Percentiles rank a stretch among this genome's conserved stretches.
Evolutionary conservation across 1,140 invertebrate genomes (phyloP).

Genomic region (Apis mellifera): DNA sequence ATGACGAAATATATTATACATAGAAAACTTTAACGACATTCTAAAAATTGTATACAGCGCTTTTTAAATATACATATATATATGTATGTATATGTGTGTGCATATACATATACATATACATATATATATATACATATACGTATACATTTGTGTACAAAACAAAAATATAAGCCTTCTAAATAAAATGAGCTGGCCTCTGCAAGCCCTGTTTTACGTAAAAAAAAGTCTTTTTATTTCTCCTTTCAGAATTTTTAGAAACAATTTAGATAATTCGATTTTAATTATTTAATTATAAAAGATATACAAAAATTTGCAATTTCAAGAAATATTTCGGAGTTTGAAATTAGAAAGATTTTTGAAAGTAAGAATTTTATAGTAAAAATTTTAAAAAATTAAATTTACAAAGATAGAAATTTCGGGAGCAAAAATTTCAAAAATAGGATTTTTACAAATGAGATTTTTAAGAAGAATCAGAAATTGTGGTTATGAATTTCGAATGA

Average conservation of each 20-base stretch:
- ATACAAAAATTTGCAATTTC: no score
- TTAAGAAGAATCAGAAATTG: no score
- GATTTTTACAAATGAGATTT: no score
- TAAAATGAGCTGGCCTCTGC: conserved; percentile 51
- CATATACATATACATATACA: not conserved
- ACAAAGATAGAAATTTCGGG: no score
- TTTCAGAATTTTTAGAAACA: not conserved
- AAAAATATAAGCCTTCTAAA: conserved; percentile 31
- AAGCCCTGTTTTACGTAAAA: conserved; percentile 42
- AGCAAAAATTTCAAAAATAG: no score
- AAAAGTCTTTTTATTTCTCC: conserved; percentile 12
- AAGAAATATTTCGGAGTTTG: no score
- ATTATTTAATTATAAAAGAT: no score
- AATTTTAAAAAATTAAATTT: no score
- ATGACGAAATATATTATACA: not conserved
- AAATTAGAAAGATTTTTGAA: no score
- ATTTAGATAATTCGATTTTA: not conserved
- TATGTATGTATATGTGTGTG: conserved; percentile 13
- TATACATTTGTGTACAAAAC: conserved; percentile 39
- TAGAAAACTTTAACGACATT: conserved; percentile 11
- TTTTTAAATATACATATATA: conserved; percentile 24
- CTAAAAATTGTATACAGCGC: conserved; percentile 23
- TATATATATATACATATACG: conserved; percentile 15
- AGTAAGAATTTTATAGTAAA: no score
- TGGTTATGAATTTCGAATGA: no score